Conservation (phyloP, 1,140 invertebrate species). For the Thaumatotibia leucotreta region DNA sequence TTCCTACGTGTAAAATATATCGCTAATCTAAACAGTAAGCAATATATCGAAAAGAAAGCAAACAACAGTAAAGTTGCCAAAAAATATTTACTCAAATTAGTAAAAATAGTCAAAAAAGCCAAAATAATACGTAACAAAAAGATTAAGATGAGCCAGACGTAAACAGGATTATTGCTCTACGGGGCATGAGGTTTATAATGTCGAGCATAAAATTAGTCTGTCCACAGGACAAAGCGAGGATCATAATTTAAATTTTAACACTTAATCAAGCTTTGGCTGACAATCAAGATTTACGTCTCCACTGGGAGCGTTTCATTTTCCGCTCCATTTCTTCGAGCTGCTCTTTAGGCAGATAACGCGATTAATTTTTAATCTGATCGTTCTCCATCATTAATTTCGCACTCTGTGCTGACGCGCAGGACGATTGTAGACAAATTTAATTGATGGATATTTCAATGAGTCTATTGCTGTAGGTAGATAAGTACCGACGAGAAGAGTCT, state of each 20-base stretch:
- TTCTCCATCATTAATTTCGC: conserved; percentile 37
- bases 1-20: no score
- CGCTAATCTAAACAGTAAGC: no score
- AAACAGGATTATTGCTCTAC: neutral
- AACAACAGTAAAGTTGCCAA: no score
- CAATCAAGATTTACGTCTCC: conserved; percentile 53
- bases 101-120: neutral
- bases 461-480: neutral
- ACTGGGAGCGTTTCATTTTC: conserved; percentile 43
- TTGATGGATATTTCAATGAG: neutral
- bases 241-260: conserved; percentile 68
- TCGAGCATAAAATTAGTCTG: conserved; percentile 13
- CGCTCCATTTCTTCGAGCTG: conserved; percentile 38
- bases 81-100: no score
- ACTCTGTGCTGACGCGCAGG: neutral
- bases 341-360: conserved; percentile 38
- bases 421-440: neutral
- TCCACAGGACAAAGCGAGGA: conserved; percentile 28
- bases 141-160: neutral
- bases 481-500: no score
- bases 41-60: no score
- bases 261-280: conserved; percentile 60
- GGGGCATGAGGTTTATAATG: conserved; percentile 1
- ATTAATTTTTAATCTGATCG: conserved; percentile 57
- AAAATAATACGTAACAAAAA: neutral